Percentiles rank a stretch among this genome's conserved stretches.
Conservation (phyloP, 2,888 invertebrate species). For the Drosophila buzzatii region DNA sequence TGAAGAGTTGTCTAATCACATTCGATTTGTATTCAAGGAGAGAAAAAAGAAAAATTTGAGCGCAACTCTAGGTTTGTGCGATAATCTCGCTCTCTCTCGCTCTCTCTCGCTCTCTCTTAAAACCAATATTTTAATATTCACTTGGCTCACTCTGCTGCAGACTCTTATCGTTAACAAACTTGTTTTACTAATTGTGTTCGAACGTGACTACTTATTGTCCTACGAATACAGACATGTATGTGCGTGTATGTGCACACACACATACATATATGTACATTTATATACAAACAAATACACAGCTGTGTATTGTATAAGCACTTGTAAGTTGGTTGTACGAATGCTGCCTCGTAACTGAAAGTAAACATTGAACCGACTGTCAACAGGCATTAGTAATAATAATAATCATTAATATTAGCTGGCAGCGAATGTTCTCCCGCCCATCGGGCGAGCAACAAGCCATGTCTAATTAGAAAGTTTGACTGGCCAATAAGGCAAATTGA, state of each 20-base stretch:
- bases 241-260: not conserved
- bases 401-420: conserved; percentile 18
- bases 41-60: not conserved
- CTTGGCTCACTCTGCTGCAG: conserved; percentile 10
- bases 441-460: conserved; percentile 10
- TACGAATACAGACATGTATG: not conserved
- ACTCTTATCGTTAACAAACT: conserved; percentile 4
- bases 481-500: conserved; percentile 63
- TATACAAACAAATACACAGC: conserved; percentile 16
- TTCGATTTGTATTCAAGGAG: not conserved
- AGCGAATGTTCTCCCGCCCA: conserved; percentile 31
- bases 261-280: conserved; percentile 3
- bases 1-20: not conserved
- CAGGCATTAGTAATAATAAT: conserved; percentile 21
- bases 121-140: conserved; percentile 9
- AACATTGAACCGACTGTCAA: conserved; percentile 40
- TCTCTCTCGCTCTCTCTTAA: not conserved
- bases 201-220: conserved; percentile 25
- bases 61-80: not conserved
- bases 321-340: conserved; percentile 21
- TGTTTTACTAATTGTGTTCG: conserved; percentile 17
- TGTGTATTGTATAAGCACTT: conserved; percentile 31
- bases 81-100: too few species aligned
- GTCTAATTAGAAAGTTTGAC: conserved; percentile 73
- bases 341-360: conserved; percentile 29